phyloP scores from a whole-genome alignment of 2,113 vertebrate genomes.

The Maccullochella peelii region DNA sequence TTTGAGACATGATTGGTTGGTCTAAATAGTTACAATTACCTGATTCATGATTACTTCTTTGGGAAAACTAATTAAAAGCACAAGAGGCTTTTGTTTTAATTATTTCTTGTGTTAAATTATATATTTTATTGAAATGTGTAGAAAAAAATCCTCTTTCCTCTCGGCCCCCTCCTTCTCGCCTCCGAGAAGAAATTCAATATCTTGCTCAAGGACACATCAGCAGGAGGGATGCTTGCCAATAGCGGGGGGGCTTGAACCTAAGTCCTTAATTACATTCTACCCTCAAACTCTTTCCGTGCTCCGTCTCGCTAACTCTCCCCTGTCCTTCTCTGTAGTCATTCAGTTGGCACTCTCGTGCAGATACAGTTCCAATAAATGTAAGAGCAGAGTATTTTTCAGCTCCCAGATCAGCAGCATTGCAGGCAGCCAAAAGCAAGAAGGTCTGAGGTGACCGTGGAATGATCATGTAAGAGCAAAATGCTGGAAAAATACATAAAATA shows the following conservation, averaged over 20 bases:
- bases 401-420: slow-evolving; percentile 30
- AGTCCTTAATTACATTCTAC: slow-evolving; percentile 40
- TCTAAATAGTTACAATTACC: not conserved
- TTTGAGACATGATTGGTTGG: not conserved
- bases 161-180: too few relatives aligned
- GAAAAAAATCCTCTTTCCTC: not conserved
- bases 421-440: slow-evolving; percentile 27
- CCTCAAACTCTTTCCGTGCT: slow-evolving; percentile 14
- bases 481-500: not conserved
- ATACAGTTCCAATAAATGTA: slow-evolving; percentile 23
- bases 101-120: not conserved
- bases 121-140: not conserved
- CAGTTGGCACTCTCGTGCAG: slow-evolving; percentile 27
- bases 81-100: not conserved
- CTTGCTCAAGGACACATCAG: slow-evolving; percentile 62
- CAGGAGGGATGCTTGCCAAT: slow-evolving; percentile 37
- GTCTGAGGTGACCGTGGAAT: slow-evolving; percentile 23
- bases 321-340: slow-evolving; percentile 11
- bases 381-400: not conserved
- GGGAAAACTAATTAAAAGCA: not conserved
- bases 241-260: slow-evolving; percentile 23
- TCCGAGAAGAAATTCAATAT: slow-evolving; percentile 19
- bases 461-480: not conserved
- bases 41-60: not conserved
- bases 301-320: not conserved